phyloP scores from a whole-genome alignment of 2,888 invertebrate species.

The Tubulanus polymorphus region DNA sequence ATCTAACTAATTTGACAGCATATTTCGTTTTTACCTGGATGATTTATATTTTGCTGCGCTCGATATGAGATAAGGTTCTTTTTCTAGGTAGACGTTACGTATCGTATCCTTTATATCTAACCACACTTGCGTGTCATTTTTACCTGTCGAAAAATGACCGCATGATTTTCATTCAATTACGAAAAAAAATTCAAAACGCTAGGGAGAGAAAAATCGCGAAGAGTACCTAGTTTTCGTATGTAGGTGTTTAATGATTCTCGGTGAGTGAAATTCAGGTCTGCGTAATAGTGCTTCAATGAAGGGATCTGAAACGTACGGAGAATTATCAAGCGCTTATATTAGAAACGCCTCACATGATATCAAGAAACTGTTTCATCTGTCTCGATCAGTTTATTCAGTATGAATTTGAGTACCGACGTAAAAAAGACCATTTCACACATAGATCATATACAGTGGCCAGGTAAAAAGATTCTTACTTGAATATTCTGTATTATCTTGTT shows the following conservation, averaged over 20 bases:
- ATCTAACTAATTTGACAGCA: too few species aligned
- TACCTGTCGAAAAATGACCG: constrained; percentile 54
- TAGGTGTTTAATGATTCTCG: constrained; percentile 79
- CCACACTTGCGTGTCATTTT: constrained; percentile 75
- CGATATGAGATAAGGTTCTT: constrained; percentile 68
- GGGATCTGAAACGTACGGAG: constrained; percentile 46
- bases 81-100: constrained; percentile 61
- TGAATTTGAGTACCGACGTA: too few species aligned
- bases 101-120: constrained; percentile 74
- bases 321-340: too few species aligned
- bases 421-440: too few species aligned
- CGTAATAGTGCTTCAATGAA: constrained; percentile 50
- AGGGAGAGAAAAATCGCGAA: too few species aligned
- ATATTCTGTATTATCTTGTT: too few species aligned
- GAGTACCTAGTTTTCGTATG: constrained; percentile 39
- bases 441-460: too few species aligned
- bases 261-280: constrained; percentile 68
- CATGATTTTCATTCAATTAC: neutral
- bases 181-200: neutral
- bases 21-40: constrained; percentile 27
- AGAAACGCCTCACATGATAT: too few species aligned
- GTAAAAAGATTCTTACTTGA: too few species aligned
- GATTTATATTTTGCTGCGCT: constrained; percentile 45
- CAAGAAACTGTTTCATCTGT: too few species aligned
- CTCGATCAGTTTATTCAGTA: too few species aligned